Evolutionary conservation across 1,140 invertebrate genomes (phyloP).

Genomic region (Hyphantria cunea): DNA sequence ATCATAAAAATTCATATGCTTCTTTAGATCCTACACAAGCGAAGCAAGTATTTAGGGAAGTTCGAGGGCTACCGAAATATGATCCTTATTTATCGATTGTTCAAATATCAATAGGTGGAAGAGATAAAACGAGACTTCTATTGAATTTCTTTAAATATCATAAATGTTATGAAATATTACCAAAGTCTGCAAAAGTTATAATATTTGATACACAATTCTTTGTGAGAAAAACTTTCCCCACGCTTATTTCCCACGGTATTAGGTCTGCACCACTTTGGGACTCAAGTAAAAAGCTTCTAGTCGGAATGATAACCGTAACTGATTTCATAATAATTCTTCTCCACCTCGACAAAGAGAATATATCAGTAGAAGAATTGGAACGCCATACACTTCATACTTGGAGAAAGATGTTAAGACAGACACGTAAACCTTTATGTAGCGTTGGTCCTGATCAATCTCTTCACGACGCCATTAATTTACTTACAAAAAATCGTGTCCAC

Average conservation of each 20-base stretch:
- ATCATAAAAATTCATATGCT: conserved; percentile 77
- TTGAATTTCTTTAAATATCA: conserved; percentile 79
- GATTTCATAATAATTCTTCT: conserved; percentile 75
- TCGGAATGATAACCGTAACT: conserved; percentile 75
- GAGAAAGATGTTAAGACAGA: conserved; percentile 67
- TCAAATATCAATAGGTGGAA: conserved; percentile 74
- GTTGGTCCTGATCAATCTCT: conserved; percentile 72
- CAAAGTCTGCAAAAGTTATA: conserved; percentile 77
- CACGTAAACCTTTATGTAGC: conserved; percentile 65
- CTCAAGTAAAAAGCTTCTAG: conserved; percentile 68
- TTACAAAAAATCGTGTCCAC: conserved; percentile 71
- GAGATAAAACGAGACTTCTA: conserved; percentile 74
- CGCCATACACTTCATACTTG: conserved; percentile 71
- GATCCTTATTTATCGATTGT: conserved; percentile 77
- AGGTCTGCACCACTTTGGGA: conserved; percentile 75
- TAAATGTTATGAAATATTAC: conserved; percentile 76
- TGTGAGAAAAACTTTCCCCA: conserved; percentile 76
- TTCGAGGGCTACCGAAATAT: conserved; percentile 72
- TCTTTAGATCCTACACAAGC: conserved; percentile 71
- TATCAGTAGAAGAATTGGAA: conserved; percentile 72
- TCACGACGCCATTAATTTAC: conserved; percentile 73
- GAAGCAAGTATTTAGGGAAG: conserved; percentile 76
- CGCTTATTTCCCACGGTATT: conserved; percentile 73
- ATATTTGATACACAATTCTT: conserved; percentile 77
- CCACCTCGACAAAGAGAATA: conserved; percentile 64